Conservation (phyloP, 2,113 vertebrate species). For the Coregonus clupeaformis region DNA sequence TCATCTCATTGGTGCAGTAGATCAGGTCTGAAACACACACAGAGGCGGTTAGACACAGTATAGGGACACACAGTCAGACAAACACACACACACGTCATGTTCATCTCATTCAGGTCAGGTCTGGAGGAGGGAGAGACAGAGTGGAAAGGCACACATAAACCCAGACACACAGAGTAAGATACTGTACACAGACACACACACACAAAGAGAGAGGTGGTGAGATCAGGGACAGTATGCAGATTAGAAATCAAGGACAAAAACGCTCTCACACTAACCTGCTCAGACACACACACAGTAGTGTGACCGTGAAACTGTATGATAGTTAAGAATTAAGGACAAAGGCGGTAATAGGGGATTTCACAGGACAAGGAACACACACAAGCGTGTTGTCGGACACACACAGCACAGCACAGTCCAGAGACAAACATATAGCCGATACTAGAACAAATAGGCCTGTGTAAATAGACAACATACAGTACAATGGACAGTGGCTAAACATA, state of each 20-base stretch:
- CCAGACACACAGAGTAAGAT: not conserved
- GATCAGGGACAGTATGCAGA: not conserved
- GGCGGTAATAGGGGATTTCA: too few relatives aligned
- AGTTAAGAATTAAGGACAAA: too few relatives aligned
- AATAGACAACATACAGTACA: too few relatives aligned
- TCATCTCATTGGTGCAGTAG: conserved; percentile 80
- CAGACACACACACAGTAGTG: not conserved
- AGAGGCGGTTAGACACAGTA: conserved; percentile 6
- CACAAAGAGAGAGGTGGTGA: too few relatives aligned
- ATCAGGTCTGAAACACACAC: conserved; percentile 65
- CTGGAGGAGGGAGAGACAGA: not conserved
- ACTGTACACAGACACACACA: too few relatives aligned
- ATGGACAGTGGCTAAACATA: too few relatives aligned
- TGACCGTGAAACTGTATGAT: too few relatives aligned
- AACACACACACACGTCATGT: not conserved
- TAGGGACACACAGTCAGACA: not conserved
- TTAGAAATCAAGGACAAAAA: conserved; percentile 40
- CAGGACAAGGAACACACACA: too few relatives aligned
- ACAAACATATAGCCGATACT: too few relatives aligned
- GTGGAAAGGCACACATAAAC: not conserved
- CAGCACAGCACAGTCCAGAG: too few relatives aligned
- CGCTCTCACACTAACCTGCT: conserved; percentile 6
- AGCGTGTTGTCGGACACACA: too few relatives aligned
- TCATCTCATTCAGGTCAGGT: not conserved
- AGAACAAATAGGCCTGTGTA: too few relatives aligned